Conservation (phyloP, 1,140 invertebrate genomes). For the Drosophila nigrodunni region DNA sequence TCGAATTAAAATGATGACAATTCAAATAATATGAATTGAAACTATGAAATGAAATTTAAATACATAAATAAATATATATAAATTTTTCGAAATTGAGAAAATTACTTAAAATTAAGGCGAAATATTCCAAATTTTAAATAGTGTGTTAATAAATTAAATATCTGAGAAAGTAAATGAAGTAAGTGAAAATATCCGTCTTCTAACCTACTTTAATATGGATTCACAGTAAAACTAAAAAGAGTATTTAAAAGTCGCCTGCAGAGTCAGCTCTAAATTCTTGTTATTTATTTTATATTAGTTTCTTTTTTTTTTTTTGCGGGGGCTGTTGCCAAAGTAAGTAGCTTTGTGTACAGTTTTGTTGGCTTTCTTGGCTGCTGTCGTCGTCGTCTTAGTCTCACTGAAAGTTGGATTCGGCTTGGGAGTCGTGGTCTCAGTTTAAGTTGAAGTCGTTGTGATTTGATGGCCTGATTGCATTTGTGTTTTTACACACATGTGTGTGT, state of each 20-base stretch:
- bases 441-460: conserved; percentile 39
- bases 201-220: too few species aligned
- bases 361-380: conserved; percentile 42
- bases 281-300: conserved; percentile 60
- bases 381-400: conserved; percentile 36
- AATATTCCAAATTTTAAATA: too few species aligned
- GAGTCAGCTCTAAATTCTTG: conserved; percentile 21
- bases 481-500: conserved; percentile 13
- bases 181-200: too few species aligned
- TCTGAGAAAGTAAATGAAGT: too few species aligned
- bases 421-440: conserved; percentile 11
- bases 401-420: conserved; percentile 12
- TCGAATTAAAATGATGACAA: too few species aligned
- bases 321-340: conserved; percentile 61
- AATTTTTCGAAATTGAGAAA: too few species aligned
- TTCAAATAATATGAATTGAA: too few species aligned
- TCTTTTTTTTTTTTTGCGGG: conserved; percentile 63
- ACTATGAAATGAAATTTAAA: too few species aligned
- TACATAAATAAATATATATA: too few species aligned
- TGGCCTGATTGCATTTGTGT: conserved; percentile 42
- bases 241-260: background rate
- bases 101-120: too few species aligned
- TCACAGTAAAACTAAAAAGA: too few species aligned
- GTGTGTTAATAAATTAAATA: too few species aligned
- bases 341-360: conserved; percentile 50